Conservation (phyloP, 2,888 invertebrate species). For the Steinernema hermaphroditum region DNA sequence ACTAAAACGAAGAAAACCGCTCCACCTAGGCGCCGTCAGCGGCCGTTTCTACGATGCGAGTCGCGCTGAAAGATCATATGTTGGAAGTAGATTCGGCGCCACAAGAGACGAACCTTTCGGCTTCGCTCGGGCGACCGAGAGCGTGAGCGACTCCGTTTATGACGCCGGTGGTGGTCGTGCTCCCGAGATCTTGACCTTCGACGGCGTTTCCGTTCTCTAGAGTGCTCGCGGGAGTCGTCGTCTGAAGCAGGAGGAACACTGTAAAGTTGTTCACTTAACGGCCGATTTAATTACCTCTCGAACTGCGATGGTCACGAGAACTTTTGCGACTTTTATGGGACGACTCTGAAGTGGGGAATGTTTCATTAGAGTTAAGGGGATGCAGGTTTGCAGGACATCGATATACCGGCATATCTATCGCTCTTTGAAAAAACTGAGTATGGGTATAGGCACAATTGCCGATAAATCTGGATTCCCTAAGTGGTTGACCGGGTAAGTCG, state of each 20-base stretch:
- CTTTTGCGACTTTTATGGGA: not conserved
- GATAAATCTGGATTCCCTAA: too few relatives aligned
- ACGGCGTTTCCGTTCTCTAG: conserved; percentile 1
- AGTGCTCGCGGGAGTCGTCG: conserved; percentile 18
- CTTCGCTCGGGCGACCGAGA: conserved; percentile 10
- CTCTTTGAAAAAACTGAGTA: too few relatives aligned
- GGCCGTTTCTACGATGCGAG: not conserved
- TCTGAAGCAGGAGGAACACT: not conserved
- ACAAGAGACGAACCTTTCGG: conserved; percentile 8
- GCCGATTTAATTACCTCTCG: not conserved
- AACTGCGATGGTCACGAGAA: conserved; percentile 12
- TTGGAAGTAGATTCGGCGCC: too few relatives aligned
- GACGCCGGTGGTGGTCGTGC: conserved; percentile 6
- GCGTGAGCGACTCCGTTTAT: conserved; percentile 11
- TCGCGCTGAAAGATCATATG: conserved; percentile 1
- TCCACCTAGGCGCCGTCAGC: not conserved
- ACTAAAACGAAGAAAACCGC: too few relatives aligned
- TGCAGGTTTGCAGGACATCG: too few relatives aligned
- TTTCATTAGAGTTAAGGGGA: too few relatives aligned
- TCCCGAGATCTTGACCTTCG: conserved; percentile 5
- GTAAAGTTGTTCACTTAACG: not conserved
- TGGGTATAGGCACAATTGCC: too few relatives aligned
- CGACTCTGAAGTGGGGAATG: conserved; percentile 3
- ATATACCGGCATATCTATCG: too few relatives aligned
- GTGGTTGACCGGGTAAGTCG: too few relatives aligned